phyloP scores from a whole-genome alignment of 2,888 invertebrate genomes.

The Latrodectus hesperus region DNA sequence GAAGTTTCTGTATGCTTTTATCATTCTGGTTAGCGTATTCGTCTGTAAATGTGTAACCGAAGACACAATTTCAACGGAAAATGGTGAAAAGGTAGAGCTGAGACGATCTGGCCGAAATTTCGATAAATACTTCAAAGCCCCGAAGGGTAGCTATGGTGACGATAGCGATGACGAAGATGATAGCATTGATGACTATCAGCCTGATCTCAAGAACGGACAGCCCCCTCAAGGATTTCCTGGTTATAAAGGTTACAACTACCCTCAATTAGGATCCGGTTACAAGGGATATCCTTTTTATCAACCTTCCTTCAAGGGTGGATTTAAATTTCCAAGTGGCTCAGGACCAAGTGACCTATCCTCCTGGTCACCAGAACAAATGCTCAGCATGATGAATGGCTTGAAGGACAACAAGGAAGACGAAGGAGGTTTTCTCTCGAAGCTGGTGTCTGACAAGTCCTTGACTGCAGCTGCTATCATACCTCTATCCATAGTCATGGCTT shows the following conservation, averaged over 20 bases:
- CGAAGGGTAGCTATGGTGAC: constrained; percentile 26
- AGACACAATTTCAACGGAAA: neutral
- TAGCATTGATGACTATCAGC: constrained; percentile 1
- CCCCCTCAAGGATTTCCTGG: constrained; percentile 1
- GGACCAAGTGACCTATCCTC: neutral
- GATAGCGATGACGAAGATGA: constrained; percentile 39
- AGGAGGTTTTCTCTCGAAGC: constrained; percentile 39
- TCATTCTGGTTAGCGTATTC: neutral
- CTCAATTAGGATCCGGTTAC: constrained; percentile 17
- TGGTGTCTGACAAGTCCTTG: constrained; percentile 30
- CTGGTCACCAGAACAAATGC: constrained; percentile 26
- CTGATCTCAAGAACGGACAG: neutral
- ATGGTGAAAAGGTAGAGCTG: neutral
- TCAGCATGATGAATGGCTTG: constrained; percentile 41
- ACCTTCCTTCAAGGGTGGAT: constrained; percentile 31
- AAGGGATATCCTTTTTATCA: constrained; percentile 41
- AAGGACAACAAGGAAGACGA: constrained; percentile 13
- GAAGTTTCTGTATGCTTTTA: constrained; percentile 4
- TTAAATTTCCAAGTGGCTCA: neutral
- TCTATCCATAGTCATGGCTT: constrained; percentile 31
- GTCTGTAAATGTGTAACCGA: neutral
- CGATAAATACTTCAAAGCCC: neutral
- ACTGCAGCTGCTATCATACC: constrained; percentile 52
- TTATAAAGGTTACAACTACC: constrained; percentile 8
- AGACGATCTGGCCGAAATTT: constrained; percentile 35